A percentile compares a stretch with the other conserved stretches of the same genome.
Conservation (phyloP, 2,113 vertebrate species). For the Oryzias javanicus region DNA sequence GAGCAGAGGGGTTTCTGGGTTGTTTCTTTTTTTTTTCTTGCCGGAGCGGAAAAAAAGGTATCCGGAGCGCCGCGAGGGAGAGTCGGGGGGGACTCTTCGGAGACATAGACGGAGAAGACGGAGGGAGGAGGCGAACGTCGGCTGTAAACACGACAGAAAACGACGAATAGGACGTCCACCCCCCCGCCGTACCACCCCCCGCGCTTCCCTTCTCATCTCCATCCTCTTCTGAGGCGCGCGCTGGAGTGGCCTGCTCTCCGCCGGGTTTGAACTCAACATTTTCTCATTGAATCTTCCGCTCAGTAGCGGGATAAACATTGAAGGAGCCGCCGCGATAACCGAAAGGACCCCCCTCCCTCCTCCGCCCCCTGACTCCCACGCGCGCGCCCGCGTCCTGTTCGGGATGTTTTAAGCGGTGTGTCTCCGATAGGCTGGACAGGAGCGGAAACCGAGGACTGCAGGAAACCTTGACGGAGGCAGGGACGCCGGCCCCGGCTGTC, state of each 20-base stretch:
- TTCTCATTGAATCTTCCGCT: too few species aligned
- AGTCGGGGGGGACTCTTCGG: constrained; percentile 32
- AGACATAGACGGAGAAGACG: constrained; percentile 2
- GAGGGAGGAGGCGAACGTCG: constrained; percentile 40
- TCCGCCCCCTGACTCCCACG: not conserved
- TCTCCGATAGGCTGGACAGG: constrained; percentile 8
- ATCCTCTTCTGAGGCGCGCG: constrained; percentile 19
- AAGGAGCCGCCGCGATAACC: too few species aligned
- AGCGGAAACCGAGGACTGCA: constrained; percentile 10
- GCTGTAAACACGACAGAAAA: constrained; percentile 64
- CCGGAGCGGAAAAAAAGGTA: constrained; percentile 63
- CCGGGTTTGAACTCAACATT: too few species aligned
- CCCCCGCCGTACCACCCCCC: constrained; percentile 13
- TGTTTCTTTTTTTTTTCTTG: constrained; percentile 13
- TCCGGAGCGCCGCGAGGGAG: constrained; percentile 37
- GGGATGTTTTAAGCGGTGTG: constrained; percentile 28
- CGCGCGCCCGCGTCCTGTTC: constrained; percentile 16
- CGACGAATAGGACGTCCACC: constrained; percentile 39
- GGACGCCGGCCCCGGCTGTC: constrained; percentile 13
- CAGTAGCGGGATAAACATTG: too few species aligned
- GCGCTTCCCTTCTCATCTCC: constrained; percentile 36
- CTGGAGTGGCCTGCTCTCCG: not conserved
- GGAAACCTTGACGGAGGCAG: constrained; percentile 22
- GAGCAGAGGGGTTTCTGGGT: not conserved
- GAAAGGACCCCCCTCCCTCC: constrained; percentile 26